phyloP scores from a whole-genome alignment of 2,888 invertebrate genomes.

The Cheilosia pagana region DNA sequence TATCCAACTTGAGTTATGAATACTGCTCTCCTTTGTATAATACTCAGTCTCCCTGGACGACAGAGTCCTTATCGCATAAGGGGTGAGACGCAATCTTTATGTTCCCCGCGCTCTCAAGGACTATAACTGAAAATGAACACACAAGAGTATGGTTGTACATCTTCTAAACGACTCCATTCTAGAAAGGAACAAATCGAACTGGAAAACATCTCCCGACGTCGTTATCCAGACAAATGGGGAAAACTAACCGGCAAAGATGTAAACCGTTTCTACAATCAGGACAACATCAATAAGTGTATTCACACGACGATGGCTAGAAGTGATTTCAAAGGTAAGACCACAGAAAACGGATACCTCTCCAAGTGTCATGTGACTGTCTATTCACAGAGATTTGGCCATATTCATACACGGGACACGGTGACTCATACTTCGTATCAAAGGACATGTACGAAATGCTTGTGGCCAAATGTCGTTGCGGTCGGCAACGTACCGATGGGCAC shows the following conservation, averaged over 20 bases:
- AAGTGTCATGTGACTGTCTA: slow-evolving; percentile 28
- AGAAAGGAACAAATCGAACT: slow-evolving; percentile 83
- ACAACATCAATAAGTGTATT: slow-evolving; percentile 77
- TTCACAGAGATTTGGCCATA: slow-evolving; percentile 77
- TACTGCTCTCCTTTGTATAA: slow-evolving; percentile 19
- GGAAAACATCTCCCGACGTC: slow-evolving; percentile 80
- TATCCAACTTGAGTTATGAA: slow-evolving; percentile 51
- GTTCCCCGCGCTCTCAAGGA: slow-evolving; percentile 17
- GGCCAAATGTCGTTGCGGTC: slow-evolving; percentile 81
- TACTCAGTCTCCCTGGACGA: not conserved
- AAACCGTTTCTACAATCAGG: slow-evolving; percentile 81
- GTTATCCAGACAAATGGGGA: slow-evolving; percentile 80
- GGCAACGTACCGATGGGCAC: slow-evolving; percentile 79
- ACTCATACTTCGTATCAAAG: slow-evolving; percentile 80
- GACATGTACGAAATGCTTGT: slow-evolving; percentile 80
- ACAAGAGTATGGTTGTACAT: not conserved
- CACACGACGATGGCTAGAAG: slow-evolving; percentile 27
- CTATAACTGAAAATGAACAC: slow-evolving; percentile 4
- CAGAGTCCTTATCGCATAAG: slow-evolving; percentile 6
- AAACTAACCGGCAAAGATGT: slow-evolving; percentile 77
- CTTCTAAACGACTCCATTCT: slow-evolving; percentile 4
- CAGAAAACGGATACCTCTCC: not conserved
- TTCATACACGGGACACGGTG: slow-evolving; percentile 79
- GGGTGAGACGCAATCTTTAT: slow-evolving; percentile 16
- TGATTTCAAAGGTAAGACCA: slow-evolving; percentile 43